Evolutionary conservation across 2,113 vertebrate genomes (phyloP).

Genomic region (Elaphurus davidianus): DNA sequence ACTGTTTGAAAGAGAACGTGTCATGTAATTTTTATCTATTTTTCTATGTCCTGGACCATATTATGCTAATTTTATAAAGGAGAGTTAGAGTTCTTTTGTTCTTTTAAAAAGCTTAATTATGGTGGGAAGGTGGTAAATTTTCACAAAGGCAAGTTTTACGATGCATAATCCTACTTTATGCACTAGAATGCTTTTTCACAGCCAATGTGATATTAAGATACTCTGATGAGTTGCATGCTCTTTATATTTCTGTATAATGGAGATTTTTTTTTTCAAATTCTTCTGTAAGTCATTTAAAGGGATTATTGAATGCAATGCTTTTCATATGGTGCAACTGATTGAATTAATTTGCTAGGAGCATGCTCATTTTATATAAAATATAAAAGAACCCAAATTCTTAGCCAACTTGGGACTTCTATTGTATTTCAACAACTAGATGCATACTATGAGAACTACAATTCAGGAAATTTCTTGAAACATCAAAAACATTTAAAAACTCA

Average conservation of each 20-base stretch:
- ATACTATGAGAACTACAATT: slow-evolving; percentile 2
- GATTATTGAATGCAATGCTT: slow-evolving; percentile 63
- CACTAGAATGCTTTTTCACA: slow-evolving; percentile 55
- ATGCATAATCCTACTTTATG: slow-evolving; percentile 67
- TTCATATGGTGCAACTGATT: slow-evolving; percentile 54
- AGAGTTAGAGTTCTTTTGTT: slow-evolving; percentile 72
- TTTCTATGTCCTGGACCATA: slow-evolving; percentile 66
- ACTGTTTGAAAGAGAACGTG: slow-evolving; percentile 67
- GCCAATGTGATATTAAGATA: slow-evolving; percentile 16
- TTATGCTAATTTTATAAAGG: slow-evolving; percentile 67
- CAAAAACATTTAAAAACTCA: neutral
- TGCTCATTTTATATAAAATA: slow-evolving; percentile 55
- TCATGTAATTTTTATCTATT: slow-evolving; percentile 70
- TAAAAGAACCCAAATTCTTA: slow-evolving; percentile 45
- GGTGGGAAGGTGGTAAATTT: slow-evolving; percentile 76
- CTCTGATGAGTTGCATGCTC: slow-evolving; percentile 55
- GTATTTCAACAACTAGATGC: slow-evolving; percentile 24
- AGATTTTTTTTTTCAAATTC: slow-evolving; percentile 47
- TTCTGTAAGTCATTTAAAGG: slow-evolving; percentile 68
- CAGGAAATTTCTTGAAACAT: slow-evolving; percentile 46
- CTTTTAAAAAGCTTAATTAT: slow-evolving; percentile 79
- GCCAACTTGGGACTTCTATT: slow-evolving; percentile 48
- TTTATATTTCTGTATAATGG: slow-evolving; percentile 59
- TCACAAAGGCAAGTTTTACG: slow-evolving; percentile 78
- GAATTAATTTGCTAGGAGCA: slow-evolving; percentile 40